Percentiles rank a stretch among this genome's conserved stretches.
Conservation (phyloP, 2,888 invertebrate species). For the Dryococelus australis region DNA sequence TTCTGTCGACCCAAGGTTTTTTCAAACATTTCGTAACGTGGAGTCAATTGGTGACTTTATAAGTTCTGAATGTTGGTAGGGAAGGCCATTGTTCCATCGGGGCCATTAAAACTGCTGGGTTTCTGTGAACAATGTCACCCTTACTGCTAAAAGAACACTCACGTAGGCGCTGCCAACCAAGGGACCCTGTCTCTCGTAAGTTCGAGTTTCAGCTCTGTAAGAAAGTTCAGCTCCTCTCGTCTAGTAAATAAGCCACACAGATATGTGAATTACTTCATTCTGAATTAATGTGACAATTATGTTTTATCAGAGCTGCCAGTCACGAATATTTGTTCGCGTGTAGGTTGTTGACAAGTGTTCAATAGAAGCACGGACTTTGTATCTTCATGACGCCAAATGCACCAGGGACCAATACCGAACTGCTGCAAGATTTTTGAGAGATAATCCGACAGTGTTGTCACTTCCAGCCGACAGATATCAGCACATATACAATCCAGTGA, state of each 20-base stretch:
- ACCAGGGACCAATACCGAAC: too few relatives aligned
- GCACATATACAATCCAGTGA: too few relatives aligned
- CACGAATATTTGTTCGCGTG: too few relatives aligned
- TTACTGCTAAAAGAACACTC: not conserved
- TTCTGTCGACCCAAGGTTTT: not conserved
- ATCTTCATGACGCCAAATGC: too few relatives aligned
- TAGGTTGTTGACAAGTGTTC: too few relatives aligned
- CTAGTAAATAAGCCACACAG: not conserved
- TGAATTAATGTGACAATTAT: too few relatives aligned
- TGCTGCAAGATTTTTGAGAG: too few relatives aligned
- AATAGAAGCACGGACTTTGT: too few relatives aligned
- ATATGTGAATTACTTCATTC: too few relatives aligned
- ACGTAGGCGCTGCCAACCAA: not conserved
- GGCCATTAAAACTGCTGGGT: not conserved
- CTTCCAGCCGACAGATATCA: too few relatives aligned
- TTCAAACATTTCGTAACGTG: slow-evolving; percentile 1
- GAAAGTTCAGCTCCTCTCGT: not conserved
- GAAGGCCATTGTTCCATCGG: not conserved
- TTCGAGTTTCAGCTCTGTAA: not conserved
- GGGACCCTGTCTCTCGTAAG: not conserved
- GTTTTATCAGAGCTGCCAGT: too few relatives aligned
- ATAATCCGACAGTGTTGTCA: too few relatives aligned
- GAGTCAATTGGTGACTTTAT: slow-evolving; percentile 9
- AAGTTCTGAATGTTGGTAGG: not conserved
- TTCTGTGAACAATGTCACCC: not conserved